Conservation (phyloP, 2,888 invertebrate species). For the Chouioia cunea region DNA sequence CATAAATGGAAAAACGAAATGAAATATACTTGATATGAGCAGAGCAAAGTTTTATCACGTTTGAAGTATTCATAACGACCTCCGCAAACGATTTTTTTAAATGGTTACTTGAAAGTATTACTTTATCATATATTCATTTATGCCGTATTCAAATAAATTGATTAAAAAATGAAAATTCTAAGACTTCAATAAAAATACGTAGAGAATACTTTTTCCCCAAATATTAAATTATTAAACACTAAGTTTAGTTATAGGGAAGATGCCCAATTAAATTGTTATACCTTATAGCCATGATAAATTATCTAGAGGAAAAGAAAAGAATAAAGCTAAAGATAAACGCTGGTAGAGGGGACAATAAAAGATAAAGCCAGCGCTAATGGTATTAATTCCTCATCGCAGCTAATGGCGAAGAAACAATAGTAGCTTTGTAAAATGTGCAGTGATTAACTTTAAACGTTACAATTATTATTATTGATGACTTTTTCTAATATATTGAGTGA, state of each 20-base stretch:
- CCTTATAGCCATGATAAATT: constrained; percentile 25
- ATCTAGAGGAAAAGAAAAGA: constrained; percentile 3
- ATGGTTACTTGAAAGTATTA: not conserved
- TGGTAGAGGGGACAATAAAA: constrained; percentile 21
- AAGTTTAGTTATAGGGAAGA: not conserved
- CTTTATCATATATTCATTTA: not conserved
- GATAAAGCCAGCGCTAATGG: constrained; percentile 30
- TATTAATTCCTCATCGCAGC: constrained; percentile 29
- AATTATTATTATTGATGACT: constrained; percentile 25
- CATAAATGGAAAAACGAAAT: constrained; percentile 19
- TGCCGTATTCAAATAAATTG: no score
- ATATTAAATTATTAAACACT: constrained; percentile 12
- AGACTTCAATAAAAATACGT: no score
- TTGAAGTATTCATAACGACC: not conserved
- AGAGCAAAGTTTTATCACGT: not conserved
- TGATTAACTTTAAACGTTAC: not conserved
- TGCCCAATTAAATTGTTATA: constrained; percentile 5
- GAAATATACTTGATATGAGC: no score
- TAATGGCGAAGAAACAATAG: not conserved
- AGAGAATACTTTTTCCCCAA: no score
- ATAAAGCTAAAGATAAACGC: constrained; percentile 13
- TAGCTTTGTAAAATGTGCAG: not conserved
- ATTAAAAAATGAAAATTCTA: no score
- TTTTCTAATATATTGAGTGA: constrained; percentile 6
- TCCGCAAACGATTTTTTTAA: not conserved